phyloP scores from a whole-genome alignment of 2,113 vertebrate species.

The Anas platyrhynchos region DNA sequence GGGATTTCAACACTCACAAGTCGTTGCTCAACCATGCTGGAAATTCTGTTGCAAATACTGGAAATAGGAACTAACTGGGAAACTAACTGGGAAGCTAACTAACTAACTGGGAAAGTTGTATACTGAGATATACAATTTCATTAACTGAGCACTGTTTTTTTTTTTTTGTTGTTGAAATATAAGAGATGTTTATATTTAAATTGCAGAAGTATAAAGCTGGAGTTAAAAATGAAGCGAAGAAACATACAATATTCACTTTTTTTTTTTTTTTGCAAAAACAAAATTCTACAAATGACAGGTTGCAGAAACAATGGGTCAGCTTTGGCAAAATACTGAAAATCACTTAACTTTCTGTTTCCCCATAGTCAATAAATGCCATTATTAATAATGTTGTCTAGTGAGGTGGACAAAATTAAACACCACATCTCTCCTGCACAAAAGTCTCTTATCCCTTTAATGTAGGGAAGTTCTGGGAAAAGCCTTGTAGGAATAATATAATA shows the following conservation, averaged over 20 bases:
- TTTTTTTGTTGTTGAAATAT: background rate
- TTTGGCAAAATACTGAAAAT: background rate
- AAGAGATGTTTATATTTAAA: background rate
- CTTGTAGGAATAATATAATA: background rate
- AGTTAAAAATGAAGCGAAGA: background rate
- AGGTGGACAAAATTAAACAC: background rate
- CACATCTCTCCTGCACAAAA: background rate
- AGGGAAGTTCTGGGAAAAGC: background rate
- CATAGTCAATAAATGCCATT: background rate
- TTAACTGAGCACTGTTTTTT: background rate
- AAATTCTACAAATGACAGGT: background rate
- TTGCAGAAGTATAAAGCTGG: background rate
- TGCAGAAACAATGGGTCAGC: background rate
- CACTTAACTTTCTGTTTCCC: background rate
- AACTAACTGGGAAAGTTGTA: background rate
- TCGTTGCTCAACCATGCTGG: background rate
- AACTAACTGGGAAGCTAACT: background rate
- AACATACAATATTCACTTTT: background rate
- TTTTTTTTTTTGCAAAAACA: background rate
- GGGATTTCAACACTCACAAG: background rate
- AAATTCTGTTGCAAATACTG: background rate
- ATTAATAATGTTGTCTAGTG: background rate
- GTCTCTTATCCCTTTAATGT: background rate
- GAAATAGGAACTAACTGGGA: background rate
- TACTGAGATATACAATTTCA: background rate